phyloP scores from a whole-genome alignment of 92 coral and sea anemone species.

The Parazoanthus darwini region DNA sequence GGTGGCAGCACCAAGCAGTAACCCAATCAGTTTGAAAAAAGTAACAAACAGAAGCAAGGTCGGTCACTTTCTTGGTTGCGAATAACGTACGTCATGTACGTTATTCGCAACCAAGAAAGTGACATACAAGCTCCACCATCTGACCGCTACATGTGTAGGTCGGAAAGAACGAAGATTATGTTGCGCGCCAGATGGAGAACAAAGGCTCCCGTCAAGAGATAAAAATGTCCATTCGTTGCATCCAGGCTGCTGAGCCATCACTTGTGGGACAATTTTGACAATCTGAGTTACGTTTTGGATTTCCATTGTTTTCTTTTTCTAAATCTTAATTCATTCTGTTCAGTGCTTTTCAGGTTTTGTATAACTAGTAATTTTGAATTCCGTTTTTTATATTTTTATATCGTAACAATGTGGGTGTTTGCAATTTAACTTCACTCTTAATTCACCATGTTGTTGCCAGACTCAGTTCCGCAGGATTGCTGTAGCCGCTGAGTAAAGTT shows the following conservation, averaged over 20 bases:
- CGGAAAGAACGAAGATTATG: slow-evolving; percentile 41
- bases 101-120: slow-evolving; percentile 30
- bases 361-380: too few species aligned
- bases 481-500: too few species aligned
- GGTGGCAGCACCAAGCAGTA: slow-evolving; percentile 25
- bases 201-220: neutral
- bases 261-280: slow-evolving; percentile 19
- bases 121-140: slow-evolving; percentile 43
- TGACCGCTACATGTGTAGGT: slow-evolving; percentile 37
- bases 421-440: too few species aligned
- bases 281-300: too few species aligned
- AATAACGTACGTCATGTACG: slow-evolving; percentile 35
- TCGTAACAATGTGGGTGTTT: too few species aligned
- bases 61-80: slow-evolving; percentile 8
- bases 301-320: too few species aligned
- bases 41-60: slow-evolving; percentile 34
- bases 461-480: too few species aligned
- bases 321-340: too few species aligned
- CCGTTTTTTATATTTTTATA: too few species aligned
- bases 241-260: slow-evolving; percentile 40
- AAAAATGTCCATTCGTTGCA: slow-evolving; percentile 9
- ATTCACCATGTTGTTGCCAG: too few species aligned
- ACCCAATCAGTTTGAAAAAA: slow-evolving; percentile 19
- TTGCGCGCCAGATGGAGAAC: slow-evolving; percentile 32
- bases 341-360: too few species aligned